phyloP scores from a whole-genome alignment of 2,113 vertebrate species.

The Phylloscopus trochilus region DNA sequence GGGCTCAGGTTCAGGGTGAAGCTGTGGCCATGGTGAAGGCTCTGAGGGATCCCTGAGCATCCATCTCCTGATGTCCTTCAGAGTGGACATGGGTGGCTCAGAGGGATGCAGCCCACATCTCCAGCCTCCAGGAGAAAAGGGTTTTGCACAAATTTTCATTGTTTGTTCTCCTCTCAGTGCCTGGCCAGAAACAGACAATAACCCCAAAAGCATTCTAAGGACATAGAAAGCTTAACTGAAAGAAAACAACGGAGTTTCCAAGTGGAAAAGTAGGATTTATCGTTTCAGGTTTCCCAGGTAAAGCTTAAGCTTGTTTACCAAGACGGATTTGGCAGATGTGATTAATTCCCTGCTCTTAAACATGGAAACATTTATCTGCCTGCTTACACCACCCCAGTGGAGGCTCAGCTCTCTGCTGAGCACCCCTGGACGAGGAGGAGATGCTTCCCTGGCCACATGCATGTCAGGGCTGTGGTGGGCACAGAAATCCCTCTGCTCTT shows the following conservation, averaged over 20 bases:
- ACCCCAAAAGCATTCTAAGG: rapidly evolving
- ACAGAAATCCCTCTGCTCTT: not conserved
- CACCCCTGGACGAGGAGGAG: not conserved
- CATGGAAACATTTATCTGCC: not conserved
- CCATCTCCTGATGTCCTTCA: rapidly evolving
- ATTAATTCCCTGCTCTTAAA: not conserved
- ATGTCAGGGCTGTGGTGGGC: not conserved
- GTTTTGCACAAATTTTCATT: not conserved
- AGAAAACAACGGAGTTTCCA: not conserved
- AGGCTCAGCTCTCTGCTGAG: not conserved
- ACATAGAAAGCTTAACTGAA: not conserved
- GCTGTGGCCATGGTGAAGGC: not conserved
- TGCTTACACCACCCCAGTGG: not conserved
- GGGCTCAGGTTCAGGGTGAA: not conserved
- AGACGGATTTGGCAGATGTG: not conserved
- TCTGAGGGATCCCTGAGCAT: not conserved
- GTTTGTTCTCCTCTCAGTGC: not conserved
- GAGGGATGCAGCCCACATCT: not conserved
- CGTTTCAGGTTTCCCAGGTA: not conserved
- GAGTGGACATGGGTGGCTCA: rapidly evolving
- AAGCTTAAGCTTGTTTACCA: conserved; percentile 8
- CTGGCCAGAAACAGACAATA: not conserved
- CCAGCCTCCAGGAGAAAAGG: not conserved
- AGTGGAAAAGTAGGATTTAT: not conserved
- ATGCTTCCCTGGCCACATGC: not conserved